phyloP scores from a whole-genome alignment of 2,797 vertebrate species.

The Apogon talboti region DNA sequence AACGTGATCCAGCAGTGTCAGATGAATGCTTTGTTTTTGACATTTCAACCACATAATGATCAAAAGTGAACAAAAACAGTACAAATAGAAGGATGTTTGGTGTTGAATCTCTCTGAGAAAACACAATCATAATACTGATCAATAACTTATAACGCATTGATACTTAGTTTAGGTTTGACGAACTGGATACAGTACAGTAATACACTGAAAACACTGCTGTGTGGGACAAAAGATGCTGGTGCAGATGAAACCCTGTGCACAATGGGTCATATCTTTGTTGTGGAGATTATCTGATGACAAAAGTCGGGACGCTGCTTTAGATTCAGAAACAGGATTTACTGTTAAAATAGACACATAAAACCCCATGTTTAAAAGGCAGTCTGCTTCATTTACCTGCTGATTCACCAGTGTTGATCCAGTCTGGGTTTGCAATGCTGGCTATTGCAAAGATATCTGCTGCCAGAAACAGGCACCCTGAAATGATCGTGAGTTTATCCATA shows the following conservation, averaged over 20 bases:
- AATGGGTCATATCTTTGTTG: constrained; percentile 41
- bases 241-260: constrained; percentile 48
- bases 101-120: neutral
- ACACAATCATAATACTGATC: neutral
- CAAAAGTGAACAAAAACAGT: neutral
- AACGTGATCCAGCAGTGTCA: too few relatives aligned
- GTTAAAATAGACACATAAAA: constrained; percentile 3
- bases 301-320: neutral
- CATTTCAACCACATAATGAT: neutral
- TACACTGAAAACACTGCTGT: constrained; percentile 8
- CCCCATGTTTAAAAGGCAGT: neutral
- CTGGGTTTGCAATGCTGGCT: constrained; percentile 97
- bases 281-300: constrained; percentile 36
- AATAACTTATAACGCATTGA: neutral
- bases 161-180: too few relatives aligned
- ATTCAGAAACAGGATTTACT: neutral
- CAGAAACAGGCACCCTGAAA: constrained; percentile 99
- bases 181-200: neutral
- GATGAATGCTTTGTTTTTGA: neutral
- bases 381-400: constrained; percentile 88
- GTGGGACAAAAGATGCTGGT: constrained; percentile 48
- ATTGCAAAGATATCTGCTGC: constrained; percentile 99
- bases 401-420: constrained; percentile 99
- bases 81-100: neutral
- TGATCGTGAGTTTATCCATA: constrained; percentile 99